Conservation (phyloP, 2,113 vertebrate genomes). For the Prionailurus bengalensis region DNA sequence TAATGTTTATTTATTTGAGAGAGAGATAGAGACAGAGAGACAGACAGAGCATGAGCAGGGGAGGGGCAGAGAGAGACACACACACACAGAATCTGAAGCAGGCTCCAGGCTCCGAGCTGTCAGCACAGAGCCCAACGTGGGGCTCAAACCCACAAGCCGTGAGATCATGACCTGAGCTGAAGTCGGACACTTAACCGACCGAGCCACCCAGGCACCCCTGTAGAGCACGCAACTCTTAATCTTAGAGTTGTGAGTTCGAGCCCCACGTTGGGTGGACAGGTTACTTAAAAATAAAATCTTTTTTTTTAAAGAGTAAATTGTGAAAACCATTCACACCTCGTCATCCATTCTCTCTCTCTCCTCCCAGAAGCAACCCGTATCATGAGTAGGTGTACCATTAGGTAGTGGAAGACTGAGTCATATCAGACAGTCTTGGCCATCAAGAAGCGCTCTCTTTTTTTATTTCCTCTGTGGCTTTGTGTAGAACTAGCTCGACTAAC, state of each 20-base stretch:
- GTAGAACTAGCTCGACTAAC: not conserved
- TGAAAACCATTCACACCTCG: not conserved
- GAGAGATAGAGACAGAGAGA: no score
- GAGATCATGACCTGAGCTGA: no score
- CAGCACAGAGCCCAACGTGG: no score
- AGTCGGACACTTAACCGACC: no score
- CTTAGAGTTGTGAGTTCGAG: not conserved
- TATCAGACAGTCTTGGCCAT: not conserved
- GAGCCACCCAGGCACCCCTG: no score
- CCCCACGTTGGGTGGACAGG: not conserved
- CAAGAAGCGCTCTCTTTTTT: not conserved
- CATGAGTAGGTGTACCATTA: not conserved
- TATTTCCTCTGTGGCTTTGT: conserved; percentile 3
- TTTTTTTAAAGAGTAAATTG: not conserved
- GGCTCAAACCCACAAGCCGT: no score
- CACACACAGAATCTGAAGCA: no score
- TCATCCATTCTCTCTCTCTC: not conserved
- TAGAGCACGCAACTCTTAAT: not conserved
- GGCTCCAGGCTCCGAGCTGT: no score
- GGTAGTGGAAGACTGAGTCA: not conserved
- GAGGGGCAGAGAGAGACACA: no score
- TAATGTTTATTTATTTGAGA: no score
- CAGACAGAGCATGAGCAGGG: no score
- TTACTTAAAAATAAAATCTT: not conserved
- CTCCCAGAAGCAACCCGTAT: not conserved